Conservation (phyloP, 2,797 vertebrate species). For the Ctenopoma multispine region DNA sequence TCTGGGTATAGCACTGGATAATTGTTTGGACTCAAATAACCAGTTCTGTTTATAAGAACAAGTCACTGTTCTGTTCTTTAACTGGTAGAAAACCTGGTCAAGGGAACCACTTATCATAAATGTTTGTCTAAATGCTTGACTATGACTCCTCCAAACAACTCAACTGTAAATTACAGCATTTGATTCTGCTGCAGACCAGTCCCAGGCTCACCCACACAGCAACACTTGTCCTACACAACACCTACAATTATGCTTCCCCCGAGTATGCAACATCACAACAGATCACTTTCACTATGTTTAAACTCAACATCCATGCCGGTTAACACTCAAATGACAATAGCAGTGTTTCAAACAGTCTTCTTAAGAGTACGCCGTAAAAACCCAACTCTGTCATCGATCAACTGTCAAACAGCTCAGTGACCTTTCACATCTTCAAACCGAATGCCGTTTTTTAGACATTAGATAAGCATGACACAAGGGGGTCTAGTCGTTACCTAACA, state of each 20-base stretch:
- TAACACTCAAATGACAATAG: neutral
- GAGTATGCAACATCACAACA: conserved; percentile 13
- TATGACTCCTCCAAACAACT: neutral
- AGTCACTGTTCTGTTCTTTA: neutral
- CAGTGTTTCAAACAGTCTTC: neutral
- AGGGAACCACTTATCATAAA: neutral
- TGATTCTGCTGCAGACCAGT: neutral
- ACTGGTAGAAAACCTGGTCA: neutral
- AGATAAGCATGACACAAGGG: no score
- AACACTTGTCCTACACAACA: conserved; percentile 14
- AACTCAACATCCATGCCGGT: neutral
- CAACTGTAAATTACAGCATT: conserved; percentile 10
- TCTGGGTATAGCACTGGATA: no score
- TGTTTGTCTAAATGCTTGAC: neutral
- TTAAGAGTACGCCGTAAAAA: neutral
- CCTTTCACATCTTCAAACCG: conserved; percentile 6
- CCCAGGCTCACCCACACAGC: conserved; percentile 14
- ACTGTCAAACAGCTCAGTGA: neutral
- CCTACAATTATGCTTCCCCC: conserved; percentile 29
- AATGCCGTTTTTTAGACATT: no score
- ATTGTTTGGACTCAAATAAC: no score
- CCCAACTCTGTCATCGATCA: neutral
- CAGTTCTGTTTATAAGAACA: neutral
- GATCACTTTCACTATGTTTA: neutral
- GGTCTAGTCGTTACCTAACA: neutral